Evolutionary conservation across 2,888 invertebrate genomes (phyloP), one percentile per base, ranked within the genome.

Genomic region (Ypsolopha sequella): DNA sequence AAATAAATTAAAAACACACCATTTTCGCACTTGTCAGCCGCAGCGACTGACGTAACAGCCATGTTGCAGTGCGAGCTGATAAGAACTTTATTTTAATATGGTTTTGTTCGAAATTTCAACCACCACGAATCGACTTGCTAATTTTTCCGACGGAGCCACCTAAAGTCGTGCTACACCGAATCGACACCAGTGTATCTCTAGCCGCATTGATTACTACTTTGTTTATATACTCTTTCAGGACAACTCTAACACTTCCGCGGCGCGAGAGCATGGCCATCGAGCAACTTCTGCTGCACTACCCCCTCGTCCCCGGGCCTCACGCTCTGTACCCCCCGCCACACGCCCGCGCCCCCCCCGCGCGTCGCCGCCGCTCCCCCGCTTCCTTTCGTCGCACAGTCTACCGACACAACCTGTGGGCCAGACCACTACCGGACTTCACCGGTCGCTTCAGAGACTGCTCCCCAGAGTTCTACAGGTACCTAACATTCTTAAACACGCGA

Each of bases 401-500:
- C 76, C 87, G 89, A 6, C 89, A 91, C 58, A 91, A 93, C 68
- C 77, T 94, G 60, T 94, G 94, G 91, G 93, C 94, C 6, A 78
- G 89, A 50, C 89, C 92, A 10, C 85, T 92, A 55, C 89, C 91
- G 6, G 92, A 93, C 76, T 80, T 91, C 60, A 91, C 91, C 24
- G 92, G 92, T 33, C 86, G 92, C 34, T 91, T 89, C 64, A 87
- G 95, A 10, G 93, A 94, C 62, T 91, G 92, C 64, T 89, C 91
- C 34, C 93, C 95, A 0, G 88, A 90, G 41, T 94, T 91, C 75
- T 95, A 91, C 70, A 90, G 93, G 93, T 94, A 68, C 58, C 35
- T 51, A 48, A 43, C 39, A 41, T 43, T 48, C 38, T 11, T 11
- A n/a, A 41, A 7, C 11, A n/a, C 7, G 9, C 6, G 11, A 41